phyloP scores from a whole-genome alignment of 2,888 invertebrate species.

The Vanessa cardui region DNA sequence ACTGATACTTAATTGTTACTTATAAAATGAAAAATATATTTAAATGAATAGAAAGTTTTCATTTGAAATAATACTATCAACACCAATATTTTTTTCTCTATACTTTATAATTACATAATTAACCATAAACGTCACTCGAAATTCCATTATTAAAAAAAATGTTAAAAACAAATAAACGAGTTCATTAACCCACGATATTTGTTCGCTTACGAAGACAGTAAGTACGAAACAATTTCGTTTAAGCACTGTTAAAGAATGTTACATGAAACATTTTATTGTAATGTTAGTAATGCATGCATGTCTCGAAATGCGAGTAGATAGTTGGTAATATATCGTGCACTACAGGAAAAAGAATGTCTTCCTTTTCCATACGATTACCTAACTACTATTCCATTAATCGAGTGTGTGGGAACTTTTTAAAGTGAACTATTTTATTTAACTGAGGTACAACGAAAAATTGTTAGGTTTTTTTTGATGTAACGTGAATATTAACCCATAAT shows the following conservation, averaged over 20 bases:
- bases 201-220: not conserved
- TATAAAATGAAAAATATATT: too few species aligned
- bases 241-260: not conserved
- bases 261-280: constrained; percentile 12
- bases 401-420: not conserved
- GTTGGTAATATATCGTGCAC: constrained; percentile 20
- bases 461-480: too few species aligned
- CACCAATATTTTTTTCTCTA: too few species aligned
- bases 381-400: not conserved
- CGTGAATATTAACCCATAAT: too few species aligned
- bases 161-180: too few species aligned
- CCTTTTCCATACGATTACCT: constrained; percentile 15
- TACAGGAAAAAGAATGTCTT: constrained; percentile 23
- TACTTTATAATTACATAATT: too few species aligned
- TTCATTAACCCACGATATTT: not conserved
- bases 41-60: too few species aligned
- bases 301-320: constrained; percentile 14
- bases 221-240: not conserved
- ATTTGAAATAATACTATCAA: too few species aligned
- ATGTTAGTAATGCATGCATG: constrained; percentile 14
- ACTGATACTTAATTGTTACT: too few species aligned
- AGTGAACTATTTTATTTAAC: not conserved
- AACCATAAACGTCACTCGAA: too few species aligned
- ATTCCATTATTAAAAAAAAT: too few species aligned
- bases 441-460: too few species aligned